phyloP scores from a whole-genome alignment of 1,140 invertebrate genomes.

The Orius laevigatus region DNA sequence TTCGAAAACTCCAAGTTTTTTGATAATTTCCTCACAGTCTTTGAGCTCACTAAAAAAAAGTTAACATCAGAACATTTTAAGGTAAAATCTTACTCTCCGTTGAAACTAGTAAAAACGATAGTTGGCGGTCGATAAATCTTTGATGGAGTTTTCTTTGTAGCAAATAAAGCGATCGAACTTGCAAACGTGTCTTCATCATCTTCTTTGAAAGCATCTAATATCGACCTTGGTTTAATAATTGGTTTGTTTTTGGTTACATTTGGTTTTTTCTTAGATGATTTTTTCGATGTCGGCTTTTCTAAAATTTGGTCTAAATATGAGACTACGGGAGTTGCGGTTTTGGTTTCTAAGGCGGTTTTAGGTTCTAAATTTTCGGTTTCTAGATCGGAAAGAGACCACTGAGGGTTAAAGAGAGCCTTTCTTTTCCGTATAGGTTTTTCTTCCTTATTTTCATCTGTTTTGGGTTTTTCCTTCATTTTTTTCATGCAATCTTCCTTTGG shows the following conservation, averaged over 20 bases:
- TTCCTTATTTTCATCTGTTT: too few relatives aligned
- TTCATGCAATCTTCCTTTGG: too few relatives aligned
- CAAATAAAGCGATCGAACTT: slow-evolving; percentile 5
- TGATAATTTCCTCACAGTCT: slow-evolving; percentile 23
- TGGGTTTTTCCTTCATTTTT: too few relatives aligned
- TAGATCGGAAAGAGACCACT: too few relatives aligned
- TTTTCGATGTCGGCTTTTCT: too few relatives aligned
- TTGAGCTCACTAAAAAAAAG: slow-evolving; percentile 19
- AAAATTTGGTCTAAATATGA: too few relatives aligned
- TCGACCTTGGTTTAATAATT: background rate
- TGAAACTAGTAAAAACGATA: slow-evolving; percentile 22
- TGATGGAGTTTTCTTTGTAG: slow-evolving; percentile 5
- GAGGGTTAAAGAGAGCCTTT: background rate
- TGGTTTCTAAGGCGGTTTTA: too few relatives aligned
- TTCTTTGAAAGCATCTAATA: background rate
- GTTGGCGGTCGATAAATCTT: slow-evolving; percentile 12
- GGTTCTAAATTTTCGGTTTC: too few relatives aligned
- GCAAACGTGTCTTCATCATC: background rate
- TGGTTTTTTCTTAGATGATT: background rate
- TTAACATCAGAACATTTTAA: slow-evolving; percentile 3
- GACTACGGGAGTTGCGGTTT: too few relatives aligned
- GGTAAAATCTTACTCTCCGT: slow-evolving; percentile 18
- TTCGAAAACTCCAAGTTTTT: slow-evolving; percentile 29
- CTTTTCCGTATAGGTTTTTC: background rate
- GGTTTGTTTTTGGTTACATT: background rate